These are phyloP conservation scores for Tribolium castaneum DNA, from an alignment of 1,140 invertebrate species.

Conservation along the genomic window DNA sequence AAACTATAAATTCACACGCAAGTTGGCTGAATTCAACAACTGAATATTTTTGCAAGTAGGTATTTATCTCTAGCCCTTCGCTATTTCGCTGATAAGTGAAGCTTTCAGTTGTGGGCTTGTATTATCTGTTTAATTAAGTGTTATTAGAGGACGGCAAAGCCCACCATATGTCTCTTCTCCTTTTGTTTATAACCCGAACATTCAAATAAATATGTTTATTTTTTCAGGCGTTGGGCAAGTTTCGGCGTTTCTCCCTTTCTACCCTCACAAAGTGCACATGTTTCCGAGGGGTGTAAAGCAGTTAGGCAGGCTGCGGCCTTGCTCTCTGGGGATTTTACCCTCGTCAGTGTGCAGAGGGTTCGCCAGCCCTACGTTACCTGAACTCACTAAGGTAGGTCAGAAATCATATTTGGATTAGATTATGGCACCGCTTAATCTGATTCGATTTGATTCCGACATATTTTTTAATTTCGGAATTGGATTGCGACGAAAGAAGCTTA, in stretches of 20 bases:
- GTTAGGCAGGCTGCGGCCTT: conserved; percentile 40
- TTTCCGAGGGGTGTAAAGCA: conserved; percentile 44
- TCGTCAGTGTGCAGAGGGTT: conserved; percentile 37
- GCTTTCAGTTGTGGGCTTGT: too few relatives aligned
- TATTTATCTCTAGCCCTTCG: too few relatives aligned
- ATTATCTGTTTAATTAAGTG: too few relatives aligned
- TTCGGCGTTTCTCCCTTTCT: neutral
- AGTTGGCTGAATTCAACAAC: too few relatives aligned
- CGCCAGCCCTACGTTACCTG: conserved; percentile 37
- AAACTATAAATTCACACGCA: too few relatives aligned
- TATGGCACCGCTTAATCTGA: conserved; percentile 12
- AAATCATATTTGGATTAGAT: conserved; percentile 22
- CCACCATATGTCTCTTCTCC: neutral
- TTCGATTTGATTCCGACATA: neutral
- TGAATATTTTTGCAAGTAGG: too few relatives aligned
- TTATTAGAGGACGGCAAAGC: neutral
- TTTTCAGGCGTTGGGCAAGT: neutral
- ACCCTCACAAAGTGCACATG: conserved; percentile 36
- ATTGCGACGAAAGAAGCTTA: neutral
- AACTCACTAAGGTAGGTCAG: conserved; percentile 50
- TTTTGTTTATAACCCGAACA: neutral
- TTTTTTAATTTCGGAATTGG: neutral
- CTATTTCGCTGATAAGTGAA: too few relatives aligned
- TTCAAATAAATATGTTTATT: conserved; percentile 13
- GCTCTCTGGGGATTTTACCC: conserved; percentile 44